Base-by-base conservation (phyloP, 2,113 vertebrate genomes). In the Pluvianellus socialis region DNA sequence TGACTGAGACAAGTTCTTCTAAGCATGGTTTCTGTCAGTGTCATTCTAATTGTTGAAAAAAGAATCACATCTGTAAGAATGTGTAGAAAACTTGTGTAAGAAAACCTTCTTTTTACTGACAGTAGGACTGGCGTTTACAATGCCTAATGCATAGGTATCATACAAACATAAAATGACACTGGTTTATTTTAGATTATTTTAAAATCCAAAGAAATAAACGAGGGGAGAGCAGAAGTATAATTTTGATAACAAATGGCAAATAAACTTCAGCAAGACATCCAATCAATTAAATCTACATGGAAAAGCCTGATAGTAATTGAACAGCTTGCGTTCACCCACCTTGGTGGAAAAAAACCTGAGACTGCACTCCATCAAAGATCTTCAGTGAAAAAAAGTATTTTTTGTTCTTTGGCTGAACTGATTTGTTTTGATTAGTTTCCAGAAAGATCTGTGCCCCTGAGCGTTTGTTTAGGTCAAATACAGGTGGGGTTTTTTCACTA, bases 221-320 rank as follows among this genome's bases (percentile, higher is more conserved):
- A 47, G 14, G 71, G 5, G 26, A 22, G 4, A 73, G 7, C 1
- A 0, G 3, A 85, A 56, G 7, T 30, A 11, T 77, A 67, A 45
- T 63, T 86, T 68, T 56, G 10, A 45, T 63, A 70, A 68, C 20
- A 67, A 70, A 45, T 58, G 70, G 13, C 1, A 52, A 90, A 62
- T 33, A 45, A 1, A 26, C 1, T 79, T 68, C 32, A 86, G 12
- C 15, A 82, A 76, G 53, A 53, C 21, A 56, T 40, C 8, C 2
- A 1, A 2, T 80, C 24, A 8, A 28, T 55, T 53, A 90, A 83
- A 27, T 1, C 0, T 40, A 27, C 11, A 14, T n/a, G 5, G n/a
- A 72, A 81, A 81, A 75, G 4, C 4, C 28, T 90, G 20, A 22
- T 10, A 42, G 21, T 59, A n/a, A 14, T 32, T 47, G 10, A 71